Evolutionary conservation across 2,888 invertebrate species (phyloP).

Genomic region (Sphaerophoria taeniata): DNA sequence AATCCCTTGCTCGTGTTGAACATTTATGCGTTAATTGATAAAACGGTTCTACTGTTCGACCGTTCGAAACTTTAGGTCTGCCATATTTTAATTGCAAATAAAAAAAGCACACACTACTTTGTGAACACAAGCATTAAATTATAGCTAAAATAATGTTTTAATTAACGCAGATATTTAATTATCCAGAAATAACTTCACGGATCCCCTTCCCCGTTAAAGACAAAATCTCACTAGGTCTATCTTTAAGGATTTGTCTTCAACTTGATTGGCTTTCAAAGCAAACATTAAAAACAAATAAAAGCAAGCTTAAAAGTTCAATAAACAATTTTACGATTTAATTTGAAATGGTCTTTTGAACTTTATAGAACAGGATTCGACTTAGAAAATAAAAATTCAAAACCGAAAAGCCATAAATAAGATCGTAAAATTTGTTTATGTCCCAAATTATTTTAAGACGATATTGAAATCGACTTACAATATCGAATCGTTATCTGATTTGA

Average conservation of each 20-base stretch:
- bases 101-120: background rate
- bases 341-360: background rate
- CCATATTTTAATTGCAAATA: background rate
- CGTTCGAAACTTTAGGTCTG: background rate
- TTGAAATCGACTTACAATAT: background rate
- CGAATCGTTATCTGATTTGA: slow-evolving; percentile 16
- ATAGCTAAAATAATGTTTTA: background rate
- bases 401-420: slow-evolving; percentile 10
- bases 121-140: background rate
- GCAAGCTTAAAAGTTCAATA: background rate
- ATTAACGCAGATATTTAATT: background rate
- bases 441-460: background rate
- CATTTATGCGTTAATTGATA: slow-evolving; percentile 16
- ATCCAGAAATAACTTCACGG: background rate
- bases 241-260: background rate
- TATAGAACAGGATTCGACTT: background rate
- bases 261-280: background rate
- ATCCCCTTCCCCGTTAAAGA: background rate
- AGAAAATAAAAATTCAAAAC: background rate
- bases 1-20: slow-evolving; percentile 53
- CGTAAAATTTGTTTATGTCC: slow-evolving; percentile 19
- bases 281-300: slow-evolving; percentile 15
- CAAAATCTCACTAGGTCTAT: background rate
- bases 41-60: background rate
- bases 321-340: slow-evolving; percentile 11